Evolutionary conservation across 2,797 vertebrate species (phyloP).

Genomic region (Scyliorhinus canicula): DNA sequence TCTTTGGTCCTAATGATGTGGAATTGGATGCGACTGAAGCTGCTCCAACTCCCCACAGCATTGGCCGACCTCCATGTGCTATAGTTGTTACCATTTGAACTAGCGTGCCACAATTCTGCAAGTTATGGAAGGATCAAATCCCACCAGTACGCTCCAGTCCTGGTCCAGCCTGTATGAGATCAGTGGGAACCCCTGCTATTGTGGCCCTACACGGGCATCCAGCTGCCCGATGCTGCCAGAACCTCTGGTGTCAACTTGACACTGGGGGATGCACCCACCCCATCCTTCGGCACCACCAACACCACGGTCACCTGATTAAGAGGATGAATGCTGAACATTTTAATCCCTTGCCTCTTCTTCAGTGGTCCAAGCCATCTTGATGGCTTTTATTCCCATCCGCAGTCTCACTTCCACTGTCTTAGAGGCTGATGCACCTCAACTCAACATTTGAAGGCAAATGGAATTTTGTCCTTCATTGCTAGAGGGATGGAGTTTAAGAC

Average conservation of each 20-base stretch:
- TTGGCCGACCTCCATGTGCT: neutral
- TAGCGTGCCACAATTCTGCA: neutral
- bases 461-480: no score
- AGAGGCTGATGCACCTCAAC: neutral
- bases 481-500: no score
- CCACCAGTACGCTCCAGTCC: neutral
- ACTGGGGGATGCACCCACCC: neutral
- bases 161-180: neutral
- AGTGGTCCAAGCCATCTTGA: neutral
- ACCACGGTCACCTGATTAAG: neutral
- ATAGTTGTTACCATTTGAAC: neutral
- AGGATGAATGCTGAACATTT: neutral
- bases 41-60: neutral
- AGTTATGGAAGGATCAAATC: neutral
- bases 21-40: neutral
- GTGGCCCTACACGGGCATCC: neutral
- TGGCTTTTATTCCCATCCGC: neutral
- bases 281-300: neutral
- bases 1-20: neutral
- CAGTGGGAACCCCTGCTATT: neutral
- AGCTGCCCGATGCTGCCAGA: neutral
- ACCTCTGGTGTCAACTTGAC: neutral
- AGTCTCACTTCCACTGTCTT: neutral
- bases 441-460: no score
- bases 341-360: neutral